Evolutionary conservation across 2,113 vertebrate species (phyloP).

Genomic region (Falcunculus frontatus): DNA sequence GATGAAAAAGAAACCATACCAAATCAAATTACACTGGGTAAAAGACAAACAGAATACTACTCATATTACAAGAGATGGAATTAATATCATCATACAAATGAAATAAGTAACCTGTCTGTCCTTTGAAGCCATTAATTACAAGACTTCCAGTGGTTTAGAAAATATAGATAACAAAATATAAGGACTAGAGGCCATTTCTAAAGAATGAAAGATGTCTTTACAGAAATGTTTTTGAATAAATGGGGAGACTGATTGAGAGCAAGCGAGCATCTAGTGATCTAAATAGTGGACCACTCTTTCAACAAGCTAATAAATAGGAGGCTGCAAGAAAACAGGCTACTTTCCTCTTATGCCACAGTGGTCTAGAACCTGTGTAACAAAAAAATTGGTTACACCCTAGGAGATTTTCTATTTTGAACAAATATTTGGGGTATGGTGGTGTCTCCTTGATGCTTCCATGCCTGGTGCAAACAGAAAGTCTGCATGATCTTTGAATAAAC

Average conservation of each 20-base stretch:
- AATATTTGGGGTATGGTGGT: background rate
- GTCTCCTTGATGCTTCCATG: background rate
- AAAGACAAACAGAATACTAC: background rate
- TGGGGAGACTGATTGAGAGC: background rate
- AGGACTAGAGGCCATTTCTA: background rate
- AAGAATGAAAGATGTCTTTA: background rate
- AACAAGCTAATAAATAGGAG: background rate
- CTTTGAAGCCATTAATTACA: background rate
- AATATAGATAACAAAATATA: background rate
- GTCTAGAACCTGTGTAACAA: background rate
- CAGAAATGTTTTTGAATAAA: background rate
- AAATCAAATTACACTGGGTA: background rate
- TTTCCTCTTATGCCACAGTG: background rate
- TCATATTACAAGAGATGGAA: background rate
- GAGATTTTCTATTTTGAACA: background rate
- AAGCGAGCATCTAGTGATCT: background rate
- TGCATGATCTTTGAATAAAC: background rate
- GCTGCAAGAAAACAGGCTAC: background rate
- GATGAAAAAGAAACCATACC: background rate
- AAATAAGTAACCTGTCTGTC: background rate
- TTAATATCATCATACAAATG: background rate
- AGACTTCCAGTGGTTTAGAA: background rate
- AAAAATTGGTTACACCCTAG: background rate
- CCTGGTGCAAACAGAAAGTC: background rate
- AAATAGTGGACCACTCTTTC: background rate